phyloP scores from a whole-genome alignment of 2,888 invertebrate genomes.

The Arctia plantaginis region DNA sequence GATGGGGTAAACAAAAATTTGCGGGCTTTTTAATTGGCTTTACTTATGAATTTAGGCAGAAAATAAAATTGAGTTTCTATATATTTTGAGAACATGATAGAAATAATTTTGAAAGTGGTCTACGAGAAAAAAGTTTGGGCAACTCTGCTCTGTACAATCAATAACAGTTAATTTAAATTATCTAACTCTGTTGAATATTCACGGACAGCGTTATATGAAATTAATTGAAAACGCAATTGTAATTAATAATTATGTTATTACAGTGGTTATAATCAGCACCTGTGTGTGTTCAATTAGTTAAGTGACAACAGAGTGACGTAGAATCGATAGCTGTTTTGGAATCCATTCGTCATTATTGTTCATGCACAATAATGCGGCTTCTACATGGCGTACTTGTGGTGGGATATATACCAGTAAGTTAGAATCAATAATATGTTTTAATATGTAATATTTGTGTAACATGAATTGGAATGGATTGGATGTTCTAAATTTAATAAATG shows the following conservation, averaged over 20 bases:
- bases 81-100: too few species aligned
- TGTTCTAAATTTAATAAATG: too few species aligned
- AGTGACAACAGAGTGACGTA: neutral
- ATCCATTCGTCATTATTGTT: neutral
- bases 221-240: slow-evolving; percentile 12
- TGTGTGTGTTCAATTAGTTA: neutral
- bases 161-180: neutral
- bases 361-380: too few species aligned
- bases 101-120: neutral
- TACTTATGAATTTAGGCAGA: too few species aligned
- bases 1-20: too few species aligned
- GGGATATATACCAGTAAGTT: neutral
- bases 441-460: too few species aligned
- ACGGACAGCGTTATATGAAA: neutral
- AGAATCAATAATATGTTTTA: neutral
- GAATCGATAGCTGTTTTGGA: neutral
- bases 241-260: slow-evolving; percentile 11
- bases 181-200: neutral
- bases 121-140: neutral
- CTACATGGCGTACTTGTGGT: neutral
- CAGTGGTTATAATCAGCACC: neutral
- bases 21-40: too few species aligned
- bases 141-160: neutral
- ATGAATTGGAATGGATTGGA: too few species aligned
- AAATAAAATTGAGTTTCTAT: too few species aligned